Conservation (phyloP, 2,797 vertebrate genomes). For the Euphonia xanthogaster region DNA sequence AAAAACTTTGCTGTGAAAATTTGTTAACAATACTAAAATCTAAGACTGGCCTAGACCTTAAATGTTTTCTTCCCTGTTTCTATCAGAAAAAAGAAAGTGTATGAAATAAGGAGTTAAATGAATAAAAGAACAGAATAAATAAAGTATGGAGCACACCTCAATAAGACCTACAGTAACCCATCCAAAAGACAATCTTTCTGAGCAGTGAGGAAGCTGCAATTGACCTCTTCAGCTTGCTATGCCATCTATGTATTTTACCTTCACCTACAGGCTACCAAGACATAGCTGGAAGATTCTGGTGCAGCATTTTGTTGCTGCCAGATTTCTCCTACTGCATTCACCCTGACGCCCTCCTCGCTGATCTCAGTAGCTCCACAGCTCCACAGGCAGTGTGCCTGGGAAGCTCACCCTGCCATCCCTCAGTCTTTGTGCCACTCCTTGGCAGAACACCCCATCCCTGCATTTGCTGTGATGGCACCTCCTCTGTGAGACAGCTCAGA, state of each 20-base stretch:
- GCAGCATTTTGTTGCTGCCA: background rate
- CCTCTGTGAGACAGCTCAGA: background rate
- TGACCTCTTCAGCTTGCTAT: background rate
- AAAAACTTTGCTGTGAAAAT: background rate
- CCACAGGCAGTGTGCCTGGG: background rate
- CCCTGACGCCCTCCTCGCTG: rapidly evolving
- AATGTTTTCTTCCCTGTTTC: background rate
- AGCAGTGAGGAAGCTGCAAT: background rate
- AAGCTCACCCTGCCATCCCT: background rate
- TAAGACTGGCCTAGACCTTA: background rate
- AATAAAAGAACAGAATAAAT: background rate
- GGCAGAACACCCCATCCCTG: background rate
- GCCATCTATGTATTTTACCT: background rate
- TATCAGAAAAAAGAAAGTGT: background rate
- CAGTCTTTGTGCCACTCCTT: background rate
- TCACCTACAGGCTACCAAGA: background rate
- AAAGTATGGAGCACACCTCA: background rate
- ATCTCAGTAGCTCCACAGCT: background rate
- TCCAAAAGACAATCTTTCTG: background rate
- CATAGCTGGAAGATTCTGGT: background rate
- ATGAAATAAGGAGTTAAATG: background rate
- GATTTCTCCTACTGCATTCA: background rate
- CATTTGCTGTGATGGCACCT: background rate
- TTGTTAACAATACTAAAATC: background rate
- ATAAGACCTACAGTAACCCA: background rate